Conservation (phyloP, 2,797 vertebrate genomes). For the Sebastes itinus region DNA sequence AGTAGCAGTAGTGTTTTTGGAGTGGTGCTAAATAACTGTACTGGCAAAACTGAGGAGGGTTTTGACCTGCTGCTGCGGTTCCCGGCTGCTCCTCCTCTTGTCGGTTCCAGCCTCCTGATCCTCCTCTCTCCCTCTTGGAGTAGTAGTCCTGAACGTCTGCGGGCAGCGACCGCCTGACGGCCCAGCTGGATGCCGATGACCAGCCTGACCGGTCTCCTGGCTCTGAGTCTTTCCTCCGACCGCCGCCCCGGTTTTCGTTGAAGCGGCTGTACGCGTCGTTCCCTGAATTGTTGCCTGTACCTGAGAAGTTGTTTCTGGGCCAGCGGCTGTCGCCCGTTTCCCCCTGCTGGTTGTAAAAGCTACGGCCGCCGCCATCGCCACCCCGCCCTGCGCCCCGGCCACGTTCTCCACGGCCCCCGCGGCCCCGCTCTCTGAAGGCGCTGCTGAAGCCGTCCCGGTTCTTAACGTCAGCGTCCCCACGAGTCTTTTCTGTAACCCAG, state of each 20-base stretch:
- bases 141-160: conserved; percentile 98
- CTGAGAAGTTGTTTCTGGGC: conserved; percentile 91
- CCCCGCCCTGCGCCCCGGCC: conserved; percentile 84
- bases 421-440: conserved; percentile 81
- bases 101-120: conserved; percentile 87
- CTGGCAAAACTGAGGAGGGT: neutral
- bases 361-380: conserved; percentile 71
- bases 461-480: conserved; percentile 72
- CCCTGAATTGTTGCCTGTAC: conserved; percentile 87
- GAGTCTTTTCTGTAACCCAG: conserved; percentile 91
- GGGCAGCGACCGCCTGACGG: conserved; percentile 94
- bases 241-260: conserved; percentile 87
- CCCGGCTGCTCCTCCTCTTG: conserved; percentile 85
- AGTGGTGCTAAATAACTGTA: neutral
- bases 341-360: conserved; percentile 81
- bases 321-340: conserved; percentile 88
- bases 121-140: conserved; percentile 88
- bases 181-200: conserved; percentile 98
- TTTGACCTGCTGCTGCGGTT: conserved; percentile 71
- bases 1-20: neutral
- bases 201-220: conserved; percentile 92
- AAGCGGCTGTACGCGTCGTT: conserved; percentile 88
- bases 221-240: conserved; percentile 87
- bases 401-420: conserved; percentile 78
- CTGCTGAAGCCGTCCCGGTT: conserved; percentile 43